phyloP scores from a whole-genome alignment of 2,113 vertebrate genomes.

The Bos indicus region DNA sequence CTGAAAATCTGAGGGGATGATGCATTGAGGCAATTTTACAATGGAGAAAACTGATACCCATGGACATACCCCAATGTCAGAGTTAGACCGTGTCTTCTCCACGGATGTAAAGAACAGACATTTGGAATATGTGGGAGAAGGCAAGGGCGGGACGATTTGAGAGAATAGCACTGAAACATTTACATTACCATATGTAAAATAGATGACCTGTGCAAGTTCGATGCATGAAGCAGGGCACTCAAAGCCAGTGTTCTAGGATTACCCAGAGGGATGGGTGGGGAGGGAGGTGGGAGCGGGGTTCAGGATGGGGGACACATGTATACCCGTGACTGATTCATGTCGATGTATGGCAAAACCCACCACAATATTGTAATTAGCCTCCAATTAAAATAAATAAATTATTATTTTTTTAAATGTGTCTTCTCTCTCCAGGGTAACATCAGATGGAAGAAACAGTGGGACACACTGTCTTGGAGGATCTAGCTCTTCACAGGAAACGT shows the following conservation, averaged over 20 bases:
- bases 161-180: neutral
- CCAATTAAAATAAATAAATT: neutral
- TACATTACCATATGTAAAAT: neutral
- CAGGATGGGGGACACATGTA: neutral
- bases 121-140: neutral
- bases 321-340: neutral
- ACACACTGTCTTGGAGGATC: neutral
- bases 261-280: neutral
- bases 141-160: neutral
- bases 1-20: neutral
- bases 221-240: neutral
- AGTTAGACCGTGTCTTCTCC: neutral
- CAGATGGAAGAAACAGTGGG: neutral
- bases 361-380: neutral
- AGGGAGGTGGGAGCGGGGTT: neutral
- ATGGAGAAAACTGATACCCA: neutral
- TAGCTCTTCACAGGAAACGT: neutral
- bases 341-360: neutral
- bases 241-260: neutral
- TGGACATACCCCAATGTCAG: rapidly evolving
- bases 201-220: neutral
- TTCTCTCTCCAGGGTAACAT: neutral
- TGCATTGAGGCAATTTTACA: neutral
- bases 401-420: too few species aligned
- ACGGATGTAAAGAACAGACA: neutral